Evolutionary conservation across 2,113 vertebrate genomes (phyloP), one percentile per base, ranked within the genome.

Genomic region (Sturnira hondurensis): DNA sequence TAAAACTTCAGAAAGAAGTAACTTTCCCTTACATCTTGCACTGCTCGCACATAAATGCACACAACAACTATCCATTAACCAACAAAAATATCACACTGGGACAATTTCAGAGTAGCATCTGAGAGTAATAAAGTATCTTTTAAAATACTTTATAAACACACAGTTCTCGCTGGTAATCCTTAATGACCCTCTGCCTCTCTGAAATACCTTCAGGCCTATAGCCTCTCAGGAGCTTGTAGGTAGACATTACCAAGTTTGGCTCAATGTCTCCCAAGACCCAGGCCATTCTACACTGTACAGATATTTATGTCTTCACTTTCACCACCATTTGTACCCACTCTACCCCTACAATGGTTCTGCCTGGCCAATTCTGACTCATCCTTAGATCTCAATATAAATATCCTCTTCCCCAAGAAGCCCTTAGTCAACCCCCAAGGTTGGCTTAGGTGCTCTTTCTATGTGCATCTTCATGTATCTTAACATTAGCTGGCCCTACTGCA

Each of bases 11-110:
- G 78, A 80, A 74, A 80, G 10, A 78, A 85, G 45, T 47, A 43
- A 81, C 56, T 82, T 83, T 89, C 24, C 31, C 47, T 24, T 67
- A 28, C 24, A 92, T 28, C 63, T 92, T 96, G 58, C 2, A 63
- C 47, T 71, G 83, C 58, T 94, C 73, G 65, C 67, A 78, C 87
- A 93, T 84, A 95, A 96, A 94, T 26, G 38, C 38, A 86, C 41
- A 92, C 26, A 82, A 80, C n/a, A 93, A 41, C 83, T 54, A 89
- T 26, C 61, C 70, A 63, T 78, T 84, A 94, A 74, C 61, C 36
- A 95, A 73, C 3, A 83, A 43, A 94, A 97, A 26, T 76, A 92
- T 33, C 91, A 93, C 86, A 88, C 26, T 20, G 45, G 96, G 89
- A 82, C 94, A 65, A 82, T 74, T 96, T 95, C 93, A 83, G 86